Percentiles rank a stretch among this genome's conserved stretches.
These are phyloP conservation scores for Dicranocentrus wangi DNA, from an alignment of 2,888 invertebrate genomes.

Conservation along the genomic window DNA sequence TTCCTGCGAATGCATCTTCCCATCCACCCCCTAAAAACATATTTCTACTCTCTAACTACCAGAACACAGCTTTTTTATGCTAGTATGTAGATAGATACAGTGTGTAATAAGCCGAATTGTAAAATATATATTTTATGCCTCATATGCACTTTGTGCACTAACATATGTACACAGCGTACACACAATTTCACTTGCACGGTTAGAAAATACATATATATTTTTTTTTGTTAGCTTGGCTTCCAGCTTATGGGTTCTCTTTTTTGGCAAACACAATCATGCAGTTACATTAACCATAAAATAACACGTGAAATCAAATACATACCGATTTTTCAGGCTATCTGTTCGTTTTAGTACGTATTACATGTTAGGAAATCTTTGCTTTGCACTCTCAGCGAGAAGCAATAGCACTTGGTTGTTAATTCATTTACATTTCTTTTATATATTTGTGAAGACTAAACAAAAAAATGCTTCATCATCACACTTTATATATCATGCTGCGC, in stretches of 20 bases:
- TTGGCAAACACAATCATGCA: slow-evolving; percentile 6
- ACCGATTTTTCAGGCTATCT: too few relatives aligned
- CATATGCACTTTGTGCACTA: too few relatives aligned
- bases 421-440: neutral
- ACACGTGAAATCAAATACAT: too few relatives aligned
- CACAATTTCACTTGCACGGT: neutral
- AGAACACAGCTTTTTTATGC: too few relatives aligned
- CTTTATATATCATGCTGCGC: neutral
- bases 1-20: slow-evolving; percentile 21
- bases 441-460: neutral
- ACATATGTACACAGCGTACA: too few relatives aligned
- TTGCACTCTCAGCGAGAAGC: neutral
- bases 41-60: too few relatives aligned
- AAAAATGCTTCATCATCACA: slow-evolving; percentile 9
- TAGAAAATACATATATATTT: neutral
- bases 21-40: slow-evolving; percentile 60
- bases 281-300: too few relatives aligned
- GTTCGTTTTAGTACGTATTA: too few relatives aligned
- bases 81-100: too few relatives aligned
- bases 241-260: too few relatives aligned
- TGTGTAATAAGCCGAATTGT: too few relatives aligned
- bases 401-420: slow-evolving; percentile 4
- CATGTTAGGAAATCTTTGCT: neutral
- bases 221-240: slow-evolving; percentile 1
- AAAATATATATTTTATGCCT: too few relatives aligned